A percentile compares a stretch with the other conserved stretches of the same genome.
Evolutionary conservation across 2,797 vertebrate species (phyloP).

Genomic region (Hafferia zeledoni): DNA sequence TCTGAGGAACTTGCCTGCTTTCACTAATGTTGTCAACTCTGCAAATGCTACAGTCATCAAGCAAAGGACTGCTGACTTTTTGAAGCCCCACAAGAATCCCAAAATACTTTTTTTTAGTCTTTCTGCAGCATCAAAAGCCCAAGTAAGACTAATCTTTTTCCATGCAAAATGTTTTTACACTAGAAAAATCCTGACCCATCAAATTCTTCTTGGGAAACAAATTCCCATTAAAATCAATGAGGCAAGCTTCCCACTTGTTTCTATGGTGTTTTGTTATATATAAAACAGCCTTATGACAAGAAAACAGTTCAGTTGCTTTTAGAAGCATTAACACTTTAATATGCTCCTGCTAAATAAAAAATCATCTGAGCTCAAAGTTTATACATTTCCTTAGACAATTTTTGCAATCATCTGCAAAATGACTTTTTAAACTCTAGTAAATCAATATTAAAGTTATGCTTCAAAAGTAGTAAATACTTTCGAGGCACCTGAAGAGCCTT

Average conservation of each 20-base stretch:
- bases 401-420: background rate
- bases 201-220: constrained; percentile 49
- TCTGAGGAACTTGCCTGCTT: background rate
- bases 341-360: constrained; percentile 22
- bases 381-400: background rate
- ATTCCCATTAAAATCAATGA: constrained; percentile 55
- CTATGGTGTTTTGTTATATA: background rate
- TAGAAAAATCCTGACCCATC: constrained; percentile 18
- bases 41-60: background rate
- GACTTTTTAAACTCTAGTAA: constrained; percentile 5
- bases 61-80: background rate
- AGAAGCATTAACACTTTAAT: background rate
- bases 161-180: constrained; percentile 23
- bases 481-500: background rate
- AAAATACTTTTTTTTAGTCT: background rate
- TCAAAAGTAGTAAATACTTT: background rate
- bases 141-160: constrained; percentile 33
- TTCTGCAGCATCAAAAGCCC: constrained; percentile 16
- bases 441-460: background rate
- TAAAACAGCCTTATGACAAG: constrained; percentile 3
- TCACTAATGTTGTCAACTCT: background rate
- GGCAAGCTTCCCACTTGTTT: constrained; percentile 50
- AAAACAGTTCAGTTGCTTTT: constrained; percentile 10
- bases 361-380: constrained; percentile 2
- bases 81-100: background rate